These are phyloP conservation scores for Stegostoma tigrinum DNA, from an alignment of 2,113 vertebrate genomes.

Conservation along the genomic window DNA sequence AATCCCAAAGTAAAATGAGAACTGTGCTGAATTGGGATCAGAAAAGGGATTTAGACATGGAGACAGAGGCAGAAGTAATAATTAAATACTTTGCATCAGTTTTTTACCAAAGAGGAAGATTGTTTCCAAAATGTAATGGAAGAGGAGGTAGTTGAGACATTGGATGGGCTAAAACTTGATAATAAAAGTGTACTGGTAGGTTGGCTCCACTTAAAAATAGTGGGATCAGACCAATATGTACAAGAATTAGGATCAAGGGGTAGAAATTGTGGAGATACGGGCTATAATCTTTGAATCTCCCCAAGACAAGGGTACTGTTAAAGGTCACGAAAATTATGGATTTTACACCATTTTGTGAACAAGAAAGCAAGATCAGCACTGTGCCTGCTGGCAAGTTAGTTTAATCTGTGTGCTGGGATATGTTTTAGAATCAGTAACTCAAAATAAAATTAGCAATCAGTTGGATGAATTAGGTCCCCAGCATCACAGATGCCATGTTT, in stretches of 20 bases:
- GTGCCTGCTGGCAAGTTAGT: neutral
- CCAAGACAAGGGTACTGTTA: neutral
- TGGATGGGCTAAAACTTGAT: neutral
- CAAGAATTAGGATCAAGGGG: neutral
- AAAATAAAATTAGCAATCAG: neutral
- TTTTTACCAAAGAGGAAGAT: neutral
- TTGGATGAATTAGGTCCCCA: neutral
- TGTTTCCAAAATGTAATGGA: neutral
- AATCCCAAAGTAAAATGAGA: neutral
- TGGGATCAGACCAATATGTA: neutral
- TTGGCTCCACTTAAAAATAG: neutral
- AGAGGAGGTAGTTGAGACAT: neutral
- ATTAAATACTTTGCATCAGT: neutral
- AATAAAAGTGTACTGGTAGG: neutral
- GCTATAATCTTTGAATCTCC: neutral
- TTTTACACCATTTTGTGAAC: neutral
- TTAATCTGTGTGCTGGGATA: neutral
- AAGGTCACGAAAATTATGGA: neutral
- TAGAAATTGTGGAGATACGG: neutral
- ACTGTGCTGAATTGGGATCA: neutral
- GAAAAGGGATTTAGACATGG: neutral
- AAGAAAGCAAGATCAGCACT: neutral
- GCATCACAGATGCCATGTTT: neutral
- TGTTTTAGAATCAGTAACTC: neutral
- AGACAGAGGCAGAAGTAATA: neutral